Conservation (phyloP, 2,888 invertebrate species). For the Drosophila mercatorum region DNA sequence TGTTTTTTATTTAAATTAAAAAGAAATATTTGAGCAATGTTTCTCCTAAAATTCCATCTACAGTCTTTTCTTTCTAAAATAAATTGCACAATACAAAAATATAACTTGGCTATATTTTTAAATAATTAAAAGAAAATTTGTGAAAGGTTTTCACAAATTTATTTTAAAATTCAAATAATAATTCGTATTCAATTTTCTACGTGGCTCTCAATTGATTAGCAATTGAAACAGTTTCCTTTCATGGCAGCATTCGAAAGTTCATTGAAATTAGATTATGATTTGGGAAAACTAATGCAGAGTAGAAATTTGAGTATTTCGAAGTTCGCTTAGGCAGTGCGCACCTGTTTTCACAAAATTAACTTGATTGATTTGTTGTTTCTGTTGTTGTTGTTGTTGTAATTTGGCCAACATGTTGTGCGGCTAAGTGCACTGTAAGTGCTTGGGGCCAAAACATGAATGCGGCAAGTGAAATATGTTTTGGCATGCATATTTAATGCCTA, state of each 20-base stretch:
- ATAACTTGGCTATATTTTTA: background rate
- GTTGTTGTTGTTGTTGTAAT: slow-evolving; percentile 14
- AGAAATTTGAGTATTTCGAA: slow-evolving; percentile 18
- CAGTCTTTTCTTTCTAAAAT: background rate
- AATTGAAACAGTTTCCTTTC: slow-evolving; percentile 11
- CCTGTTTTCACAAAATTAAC: slow-evolving; percentile 41
- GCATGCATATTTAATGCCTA: slow-evolving; percentile 70
- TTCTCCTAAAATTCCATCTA: too few relatives aligned
- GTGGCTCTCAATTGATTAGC: background rate
- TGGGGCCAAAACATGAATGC: slow-evolving; percentile 58
- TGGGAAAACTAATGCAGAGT: slow-evolving; percentile 24
- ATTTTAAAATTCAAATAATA: background rate
- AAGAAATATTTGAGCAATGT: too few relatives aligned
- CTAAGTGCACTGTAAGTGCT: slow-evolving; percentile 43
- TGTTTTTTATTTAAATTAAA: too few relatives aligned
- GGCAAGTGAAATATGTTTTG: slow-evolving; percentile 72
- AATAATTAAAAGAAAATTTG: background rate
- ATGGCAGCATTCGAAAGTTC: slow-evolving; percentile 2
- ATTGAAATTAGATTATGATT: slow-evolving; percentile 14
- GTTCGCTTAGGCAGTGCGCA: slow-evolving; percentile 2
- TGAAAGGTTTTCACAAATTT: slow-evolving; percentile 8
- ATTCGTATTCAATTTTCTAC: background rate
- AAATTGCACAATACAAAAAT: background rate
- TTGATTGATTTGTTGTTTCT: slow-evolving; percentile 15
- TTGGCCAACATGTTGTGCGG: slow-evolving; percentile 23